These are phyloP conservation scores for Oxygymnocypris stewartii DNA, from an alignment of 2,113 vertebrate species.

Conservation along the genomic window DNA sequence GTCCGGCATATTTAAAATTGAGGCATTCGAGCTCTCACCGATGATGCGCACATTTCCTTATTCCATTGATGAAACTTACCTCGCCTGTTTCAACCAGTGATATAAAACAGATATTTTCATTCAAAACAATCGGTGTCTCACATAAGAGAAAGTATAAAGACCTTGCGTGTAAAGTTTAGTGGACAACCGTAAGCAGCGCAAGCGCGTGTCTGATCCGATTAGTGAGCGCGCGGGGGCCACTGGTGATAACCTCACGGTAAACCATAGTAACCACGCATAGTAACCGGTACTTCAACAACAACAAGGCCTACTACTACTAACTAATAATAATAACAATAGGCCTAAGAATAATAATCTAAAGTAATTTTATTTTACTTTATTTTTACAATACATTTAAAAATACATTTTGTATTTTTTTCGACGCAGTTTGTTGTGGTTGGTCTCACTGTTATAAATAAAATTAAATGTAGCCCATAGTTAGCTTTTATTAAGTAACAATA, in stretches of 20 bases:
- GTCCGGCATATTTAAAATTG: conserved; percentile 53
- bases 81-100: not conserved
- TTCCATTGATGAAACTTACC: not conserved
- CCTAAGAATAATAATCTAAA: not conserved
- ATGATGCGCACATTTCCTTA: not conserved
- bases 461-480: too few species aligned
- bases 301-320: not conserved
- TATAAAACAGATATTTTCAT: not conserved
- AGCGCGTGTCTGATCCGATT: conserved; percentile 20
- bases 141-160: not conserved
- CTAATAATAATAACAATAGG: too few species aligned
- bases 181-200: not conserved
- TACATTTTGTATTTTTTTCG: not conserved
- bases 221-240: not conserved
- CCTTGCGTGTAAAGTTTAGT: conserved; percentile 1
- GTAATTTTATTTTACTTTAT: not conserved
- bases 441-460: too few species aligned
- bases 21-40: not conserved
- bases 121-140: not conserved
- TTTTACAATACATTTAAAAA: not conserved
- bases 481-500: too few species aligned
- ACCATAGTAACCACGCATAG: not conserved
- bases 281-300: not conserved
- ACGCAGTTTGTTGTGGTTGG: not conserved
- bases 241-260: not conserved